Evolutionary conservation across 2,888 invertebrate species (phyloP).

Genomic region (Pterostichus madidus): DNA sequence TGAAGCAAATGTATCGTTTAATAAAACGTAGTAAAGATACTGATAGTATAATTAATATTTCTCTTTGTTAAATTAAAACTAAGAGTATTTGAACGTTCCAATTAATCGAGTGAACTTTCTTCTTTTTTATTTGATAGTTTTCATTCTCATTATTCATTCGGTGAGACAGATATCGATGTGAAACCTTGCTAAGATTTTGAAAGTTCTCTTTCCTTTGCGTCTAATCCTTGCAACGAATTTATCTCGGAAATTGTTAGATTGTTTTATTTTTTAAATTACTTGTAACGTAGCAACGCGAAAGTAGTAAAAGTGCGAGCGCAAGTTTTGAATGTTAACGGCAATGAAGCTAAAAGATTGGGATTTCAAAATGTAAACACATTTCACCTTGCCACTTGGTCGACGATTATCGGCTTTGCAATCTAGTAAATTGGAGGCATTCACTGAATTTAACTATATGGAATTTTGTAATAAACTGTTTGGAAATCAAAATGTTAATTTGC

Average conservation of each 20-base stretch:
- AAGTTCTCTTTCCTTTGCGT: no score
- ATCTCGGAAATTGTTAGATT: neutral
- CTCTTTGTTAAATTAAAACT: neutral
- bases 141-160: slow-evolving; percentile 8
- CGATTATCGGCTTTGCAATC: neutral
- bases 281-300: neutral
- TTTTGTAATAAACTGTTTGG: no score
- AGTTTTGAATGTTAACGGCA: neutral
- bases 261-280: slow-evolving; percentile 8
- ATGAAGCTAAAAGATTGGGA: neutral
- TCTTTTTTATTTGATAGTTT: slow-evolving; percentile 10
- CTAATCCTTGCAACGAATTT: neutral
- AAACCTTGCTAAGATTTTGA: no score
- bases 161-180: neutral
- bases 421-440: no score
- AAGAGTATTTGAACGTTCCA: neutral
- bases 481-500: no score
- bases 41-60: neutral
- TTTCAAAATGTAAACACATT: slow-evolving; percentile 22
- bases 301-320: slow-evolving; percentile 1
- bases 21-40: neutral
- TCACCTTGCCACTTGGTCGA: neutral
- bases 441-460: no score
- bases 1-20: no score
- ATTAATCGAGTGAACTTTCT: neutral